phyloP scores from a whole-genome alignment of 2,888 invertebrate species.

The Hirtodrosophila duncani region DNA sequence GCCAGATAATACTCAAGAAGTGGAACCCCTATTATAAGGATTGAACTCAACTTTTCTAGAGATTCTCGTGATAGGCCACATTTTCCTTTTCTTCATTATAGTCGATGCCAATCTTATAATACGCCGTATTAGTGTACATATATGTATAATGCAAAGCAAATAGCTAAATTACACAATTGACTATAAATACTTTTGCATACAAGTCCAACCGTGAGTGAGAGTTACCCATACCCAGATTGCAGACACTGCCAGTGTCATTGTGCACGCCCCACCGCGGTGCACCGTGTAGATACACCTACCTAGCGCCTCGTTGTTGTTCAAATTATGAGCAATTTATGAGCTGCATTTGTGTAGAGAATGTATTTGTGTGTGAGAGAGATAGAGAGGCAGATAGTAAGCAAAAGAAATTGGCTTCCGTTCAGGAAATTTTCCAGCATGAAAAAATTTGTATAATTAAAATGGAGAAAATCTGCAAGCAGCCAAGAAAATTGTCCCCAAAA shows the following conservation, averaged over 20 bases:
- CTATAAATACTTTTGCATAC: constrained; percentile 49
- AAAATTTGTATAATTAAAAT: constrained; percentile 36
- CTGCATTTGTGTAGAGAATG: background rate
- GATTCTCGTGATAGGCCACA: too few species aligned
- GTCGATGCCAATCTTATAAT: too few species aligned
- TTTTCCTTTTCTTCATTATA: too few species aligned
- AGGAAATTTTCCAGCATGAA: constrained; percentile 31
- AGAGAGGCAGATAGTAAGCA: background rate
- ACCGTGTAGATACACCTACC: too few species aligned
- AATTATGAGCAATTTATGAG: constrained; percentile 4
- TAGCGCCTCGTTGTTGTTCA: too few species aligned
- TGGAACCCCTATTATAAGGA: too few species aligned
- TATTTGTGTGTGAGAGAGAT: background rate
- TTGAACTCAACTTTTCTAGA: too few species aligned
- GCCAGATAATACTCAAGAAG: too few species aligned
- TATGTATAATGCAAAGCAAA: constrained; percentile 54
- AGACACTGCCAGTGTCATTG: too few species aligned
- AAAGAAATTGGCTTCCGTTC: constrained; percentile 49
- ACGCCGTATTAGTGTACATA: too few species aligned
- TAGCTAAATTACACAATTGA: constrained; percentile 55
- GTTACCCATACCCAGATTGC: too few species aligned
- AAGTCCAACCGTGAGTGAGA: constrained; percentile 34
- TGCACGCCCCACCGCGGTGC: too few species aligned
- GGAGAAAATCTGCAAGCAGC: constrained; percentile 17
- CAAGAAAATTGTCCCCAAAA: constrained; percentile 4